Evolutionary conservation across 2,113 vertebrate genomes (phyloP).

Genomic region (Pterocles burchelli): DNA sequence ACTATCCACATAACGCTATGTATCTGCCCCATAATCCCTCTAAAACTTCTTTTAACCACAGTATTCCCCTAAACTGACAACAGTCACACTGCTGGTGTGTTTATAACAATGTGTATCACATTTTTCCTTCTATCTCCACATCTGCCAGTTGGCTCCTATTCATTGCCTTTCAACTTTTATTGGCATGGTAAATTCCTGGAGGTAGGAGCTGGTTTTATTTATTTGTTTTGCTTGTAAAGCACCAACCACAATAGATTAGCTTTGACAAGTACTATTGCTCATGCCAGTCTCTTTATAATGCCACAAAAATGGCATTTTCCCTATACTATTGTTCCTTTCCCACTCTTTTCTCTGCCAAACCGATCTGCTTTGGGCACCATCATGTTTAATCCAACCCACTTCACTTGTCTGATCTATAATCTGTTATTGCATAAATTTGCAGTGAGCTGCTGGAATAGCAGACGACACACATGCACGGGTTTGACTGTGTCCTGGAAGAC

Average conservation of each 20-base stretch:
- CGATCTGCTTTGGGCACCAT: background rate
- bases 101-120: background rate
- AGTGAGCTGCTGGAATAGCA: background rate
- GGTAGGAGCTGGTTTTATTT: background rate
- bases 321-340: background rate
- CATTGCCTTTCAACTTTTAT: background rate
- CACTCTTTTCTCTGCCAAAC: background rate
- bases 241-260: background rate
- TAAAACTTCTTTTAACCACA: background rate
- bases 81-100: background rate
- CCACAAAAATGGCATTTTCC: background rate
- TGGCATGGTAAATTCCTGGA: background rate
- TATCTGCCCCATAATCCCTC: background rate
- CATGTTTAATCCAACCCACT: background rate
- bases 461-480: background rate
- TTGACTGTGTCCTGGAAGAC: background rate
- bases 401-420: background rate
- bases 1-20: background rate
- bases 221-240: background rate
- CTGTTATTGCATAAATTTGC: background rate
- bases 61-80: background rate
- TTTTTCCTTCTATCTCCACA: background rate
- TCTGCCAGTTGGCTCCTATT: background rate
- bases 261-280: background rate
- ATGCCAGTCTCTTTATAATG: background rate